Evolutionary conservation across 2,797 vertebrate genomes (phyloP).

Genomic region (Uromys caudimaculatus): DNA sequence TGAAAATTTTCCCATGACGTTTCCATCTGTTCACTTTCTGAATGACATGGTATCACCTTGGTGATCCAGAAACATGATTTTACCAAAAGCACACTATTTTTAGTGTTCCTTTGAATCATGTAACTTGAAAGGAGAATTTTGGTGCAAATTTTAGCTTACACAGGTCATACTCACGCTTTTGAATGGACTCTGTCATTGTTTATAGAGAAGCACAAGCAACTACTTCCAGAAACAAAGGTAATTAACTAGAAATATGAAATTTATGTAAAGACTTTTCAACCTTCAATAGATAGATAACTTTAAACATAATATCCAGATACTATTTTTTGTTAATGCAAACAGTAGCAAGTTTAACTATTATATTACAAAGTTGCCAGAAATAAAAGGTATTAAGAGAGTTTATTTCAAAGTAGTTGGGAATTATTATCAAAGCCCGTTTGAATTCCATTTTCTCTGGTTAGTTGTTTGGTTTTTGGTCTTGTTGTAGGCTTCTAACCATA

Average conservation of each 20-base stretch:
- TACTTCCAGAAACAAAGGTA: conserved; percentile 53
- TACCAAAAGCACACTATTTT: conserved; percentile 60
- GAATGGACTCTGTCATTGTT: conserved; percentile 64
- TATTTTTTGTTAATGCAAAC: conserved; percentile 57
- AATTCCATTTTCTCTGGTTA: conserved; percentile 42
- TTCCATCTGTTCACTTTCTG: conserved; percentile 43
- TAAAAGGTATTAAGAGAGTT: conserved; percentile 48
- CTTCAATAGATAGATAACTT: conserved; percentile 21
- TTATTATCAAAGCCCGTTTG: conserved; percentile 52
- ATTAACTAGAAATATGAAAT: conserved; percentile 60
- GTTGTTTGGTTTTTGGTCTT: conserved; percentile 49
- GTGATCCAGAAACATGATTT: conserved; percentile 61
- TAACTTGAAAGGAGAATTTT: conserved; percentile 58
- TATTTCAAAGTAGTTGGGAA: conserved; percentile 39
- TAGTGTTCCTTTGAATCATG: conserved; percentile 51
- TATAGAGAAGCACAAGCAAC: conserved; percentile 30
- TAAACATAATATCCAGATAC: conserved; percentile 29
- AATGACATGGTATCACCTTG: conserved; percentile 37
- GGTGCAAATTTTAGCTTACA: conserved; percentile 55
- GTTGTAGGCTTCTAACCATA: conserved; percentile 30
- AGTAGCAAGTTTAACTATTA: conserved; percentile 33
- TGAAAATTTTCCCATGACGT: neutral
- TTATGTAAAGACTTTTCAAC: conserved; percentile 22
- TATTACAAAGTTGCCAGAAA: conserved; percentile 47
- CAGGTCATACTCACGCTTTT: conserved; percentile 45